phyloP scores from a whole-genome alignment of 2,888 invertebrate species.

The Caenorhabditis becei region DNA sequence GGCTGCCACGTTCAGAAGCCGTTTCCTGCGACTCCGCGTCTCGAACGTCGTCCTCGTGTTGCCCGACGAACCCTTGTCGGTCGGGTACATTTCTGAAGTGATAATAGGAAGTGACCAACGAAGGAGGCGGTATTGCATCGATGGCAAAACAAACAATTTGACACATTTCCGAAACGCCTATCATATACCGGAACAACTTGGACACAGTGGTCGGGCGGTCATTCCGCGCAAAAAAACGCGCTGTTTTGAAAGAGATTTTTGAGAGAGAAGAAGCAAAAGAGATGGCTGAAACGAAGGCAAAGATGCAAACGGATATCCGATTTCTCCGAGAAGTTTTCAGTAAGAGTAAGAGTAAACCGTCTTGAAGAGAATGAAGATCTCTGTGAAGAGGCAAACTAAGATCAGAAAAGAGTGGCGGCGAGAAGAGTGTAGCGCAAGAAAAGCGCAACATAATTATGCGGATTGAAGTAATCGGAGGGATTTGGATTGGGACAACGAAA shows the following conservation, averaged over 20 bases:
- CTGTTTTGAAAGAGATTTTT: background rate
- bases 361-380: too few relatives aligned
- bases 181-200: constrained; percentile 19
- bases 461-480: background rate
- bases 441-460: constrained; percentile 32
- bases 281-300: constrained; percentile 5
- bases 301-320: background rate
- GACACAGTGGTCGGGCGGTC: constrained; percentile 3
- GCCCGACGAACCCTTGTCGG: constrained; percentile 37
- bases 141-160: constrained; percentile 52
- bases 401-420: background rate
- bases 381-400: background rate
- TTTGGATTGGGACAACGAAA: background rate
- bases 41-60: constrained; percentile 46
- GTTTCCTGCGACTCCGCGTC: constrained; percentile 52
- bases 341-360: too few relatives aligned
- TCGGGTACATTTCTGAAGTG: constrained; percentile 58
- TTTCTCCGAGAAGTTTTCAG: background rate
- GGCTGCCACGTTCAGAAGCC: constrained; percentile 27
- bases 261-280: constrained; percentile 4
- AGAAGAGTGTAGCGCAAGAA: constrained; percentile 2
- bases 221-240: background rate
- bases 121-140: constrained; percentile 3
- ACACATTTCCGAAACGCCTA: constrained; percentile 38
- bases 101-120: constrained; percentile 1